These are phyloP conservation scores for Macrosteles quadrilineatus DNA, from an alignment of 1,140 invertebrate species.

Conservation along the genomic window DNA sequence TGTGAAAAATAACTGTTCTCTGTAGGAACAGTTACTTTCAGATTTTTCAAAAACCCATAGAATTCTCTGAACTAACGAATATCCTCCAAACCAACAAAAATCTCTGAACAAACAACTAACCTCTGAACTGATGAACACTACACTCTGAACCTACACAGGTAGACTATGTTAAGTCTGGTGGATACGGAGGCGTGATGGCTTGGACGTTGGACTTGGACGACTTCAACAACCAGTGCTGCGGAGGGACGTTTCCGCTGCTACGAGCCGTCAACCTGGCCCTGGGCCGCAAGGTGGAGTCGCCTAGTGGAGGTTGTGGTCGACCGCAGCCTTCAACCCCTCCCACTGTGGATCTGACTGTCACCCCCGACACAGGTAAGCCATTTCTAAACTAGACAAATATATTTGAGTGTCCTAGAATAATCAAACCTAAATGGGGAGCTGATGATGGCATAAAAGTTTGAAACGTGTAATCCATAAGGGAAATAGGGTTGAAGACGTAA, in stretches of 20 bases:
- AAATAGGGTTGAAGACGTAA: no score
- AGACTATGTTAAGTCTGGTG: slow-evolving; percentile 67
- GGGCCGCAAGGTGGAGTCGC: slow-evolving; percentile 55
- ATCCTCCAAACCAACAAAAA: no score
- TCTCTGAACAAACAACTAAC: no score
- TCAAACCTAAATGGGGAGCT: background rate
- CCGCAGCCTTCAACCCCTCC: slow-evolving; percentile 66
- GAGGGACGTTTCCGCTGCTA: slow-evolving; percentile 67
- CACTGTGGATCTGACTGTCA: slow-evolving; percentile 68
- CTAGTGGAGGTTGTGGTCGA: slow-evolving; percentile 60
- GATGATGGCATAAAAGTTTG: no score
- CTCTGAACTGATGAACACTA: no score
- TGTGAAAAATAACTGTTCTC: no score
- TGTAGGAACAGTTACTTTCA: no score
- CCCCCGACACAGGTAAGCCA: slow-evolving; percentile 49
- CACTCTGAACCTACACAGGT: no score
- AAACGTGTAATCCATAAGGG: no score
- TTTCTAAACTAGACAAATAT: no score
- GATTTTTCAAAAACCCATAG: no score
- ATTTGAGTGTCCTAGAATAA: background rate
- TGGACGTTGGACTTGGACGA: slow-evolving; percentile 94
- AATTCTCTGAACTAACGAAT: no score
- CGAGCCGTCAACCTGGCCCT: slow-evolving; percentile 70
- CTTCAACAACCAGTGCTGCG: slow-evolving; percentile 78
- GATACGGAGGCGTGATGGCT: slow-evolving; percentile 77